These are phyloP conservation scores for Macquaria australasica DNA, from an alignment of 2,113 vertebrate species.

Conservation along the genomic window DNA sequence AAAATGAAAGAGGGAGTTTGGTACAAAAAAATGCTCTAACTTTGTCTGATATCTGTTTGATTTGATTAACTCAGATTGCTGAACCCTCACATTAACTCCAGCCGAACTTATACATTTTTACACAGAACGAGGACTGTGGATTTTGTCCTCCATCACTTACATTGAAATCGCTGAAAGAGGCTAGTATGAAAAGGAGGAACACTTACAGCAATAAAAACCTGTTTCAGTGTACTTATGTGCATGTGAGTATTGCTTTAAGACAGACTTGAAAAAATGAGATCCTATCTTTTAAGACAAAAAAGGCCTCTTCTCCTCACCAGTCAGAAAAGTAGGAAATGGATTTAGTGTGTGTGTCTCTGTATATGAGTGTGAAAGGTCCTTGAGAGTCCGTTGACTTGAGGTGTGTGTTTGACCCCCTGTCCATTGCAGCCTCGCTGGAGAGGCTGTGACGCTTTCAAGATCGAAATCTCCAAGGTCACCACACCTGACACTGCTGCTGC, in stretches of 20 bases:
- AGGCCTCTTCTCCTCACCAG: not conserved
- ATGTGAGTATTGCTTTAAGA: constrained; percentile 2
- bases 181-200: not conserved
- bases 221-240: not conserved
- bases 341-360: not conserved
- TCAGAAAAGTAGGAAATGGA: not conserved
- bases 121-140: not conserved
- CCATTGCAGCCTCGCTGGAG: constrained; percentile 3
- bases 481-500: constrained; percentile 29
- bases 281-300: not conserved
- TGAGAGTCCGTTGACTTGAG: not conserved
- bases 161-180: not conserved
- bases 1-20: not conserved
- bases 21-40: not conserved
- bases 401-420: constrained; percentile 26
- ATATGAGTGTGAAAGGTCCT: not conserved
- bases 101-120: not conserved
- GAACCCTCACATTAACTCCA: not conserved
- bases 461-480: constrained; percentile 57
- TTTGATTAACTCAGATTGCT: constrained; percentile 5
- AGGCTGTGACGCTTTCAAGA: constrained; percentile 23
- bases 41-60: not conserved
- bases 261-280: not conserved
- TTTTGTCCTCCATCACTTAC: not conserved
- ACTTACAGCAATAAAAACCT: not conserved